Evolutionary conservation across 2,888 invertebrate genomes (phyloP).

Genomic region (Diaphora mendica): DNA sequence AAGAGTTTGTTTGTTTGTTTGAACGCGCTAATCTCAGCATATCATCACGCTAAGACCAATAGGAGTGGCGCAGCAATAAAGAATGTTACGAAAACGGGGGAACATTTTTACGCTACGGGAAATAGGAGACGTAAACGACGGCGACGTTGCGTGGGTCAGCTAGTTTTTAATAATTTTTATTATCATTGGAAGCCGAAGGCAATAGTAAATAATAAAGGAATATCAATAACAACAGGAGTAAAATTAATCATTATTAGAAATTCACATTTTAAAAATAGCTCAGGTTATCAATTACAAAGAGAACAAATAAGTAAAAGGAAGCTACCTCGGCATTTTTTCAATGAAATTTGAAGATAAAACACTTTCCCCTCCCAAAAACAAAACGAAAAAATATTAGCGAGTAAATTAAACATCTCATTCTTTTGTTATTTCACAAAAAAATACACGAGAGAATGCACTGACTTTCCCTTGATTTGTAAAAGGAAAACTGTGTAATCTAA

Average conservation of each 20-base stretch:
- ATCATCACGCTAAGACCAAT: too few species aligned
- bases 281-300: background rate
- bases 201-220: background rate
- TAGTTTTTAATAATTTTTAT: too few species aligned
- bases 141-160: too few species aligned
- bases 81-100: too few species aligned
- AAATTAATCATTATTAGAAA: background rate
- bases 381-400: slow-evolving; percentile 15
- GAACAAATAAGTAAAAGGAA: background rate
- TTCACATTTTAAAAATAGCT: background rate
- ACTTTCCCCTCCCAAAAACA: slow-evolving; percentile 11
- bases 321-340: background rate
- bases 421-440: slow-evolving; percentile 9
- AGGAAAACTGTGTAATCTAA: slow-evolving; percentile 39
- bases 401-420: slow-evolving; percentile 16
- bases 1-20: too few species aligned
- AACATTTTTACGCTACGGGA: too few species aligned
- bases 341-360: slow-evolving; percentile 14
- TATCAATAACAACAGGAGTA: background rate
- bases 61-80: too few species aligned
- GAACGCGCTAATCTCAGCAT: too few species aligned
- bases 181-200: background rate
- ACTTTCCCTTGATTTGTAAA: slow-evolving; percentile 29
- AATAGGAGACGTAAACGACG: too few species aligned
- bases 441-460: slow-evolving; percentile 7